Percentiles rank a stretch among this genome's conserved stretches.
Conservation (phyloP, 2,888 invertebrate species). For the Pyrgus malvae region DNA sequence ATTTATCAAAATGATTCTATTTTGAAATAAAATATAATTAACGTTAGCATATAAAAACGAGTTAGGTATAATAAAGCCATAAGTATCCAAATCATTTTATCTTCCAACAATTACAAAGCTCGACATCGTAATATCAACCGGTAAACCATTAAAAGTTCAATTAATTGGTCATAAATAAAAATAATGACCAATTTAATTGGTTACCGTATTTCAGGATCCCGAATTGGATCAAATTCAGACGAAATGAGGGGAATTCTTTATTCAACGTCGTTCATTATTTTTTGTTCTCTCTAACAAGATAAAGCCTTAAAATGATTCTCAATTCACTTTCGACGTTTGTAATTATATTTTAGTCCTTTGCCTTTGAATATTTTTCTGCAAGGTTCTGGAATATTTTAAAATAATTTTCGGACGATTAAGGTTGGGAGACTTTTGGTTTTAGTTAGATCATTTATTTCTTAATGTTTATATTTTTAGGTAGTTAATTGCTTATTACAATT, state of each 20-base stretch:
- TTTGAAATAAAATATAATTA: no score
- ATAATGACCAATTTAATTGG: slow-evolving; percentile 27
- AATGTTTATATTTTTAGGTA: no score
- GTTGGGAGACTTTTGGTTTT: no score
- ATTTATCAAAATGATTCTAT: no score
- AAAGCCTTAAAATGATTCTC: slow-evolving; percentile 14
- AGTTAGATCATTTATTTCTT: no score
- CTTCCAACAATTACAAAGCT: slow-evolving; percentile 14
- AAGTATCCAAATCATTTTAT: slow-evolving; percentile 7
- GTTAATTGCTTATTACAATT: no score
- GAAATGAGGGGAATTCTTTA: slow-evolving; percentile 18
- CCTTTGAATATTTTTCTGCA: background rate
- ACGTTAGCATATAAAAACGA: no score
- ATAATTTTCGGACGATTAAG: background rate
- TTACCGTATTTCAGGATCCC: slow-evolving; percentile 15
- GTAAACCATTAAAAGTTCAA: slow-evolving; percentile 22
- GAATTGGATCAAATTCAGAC: slow-evolving; percentile 24
- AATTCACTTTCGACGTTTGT: slow-evolving; percentile 18
- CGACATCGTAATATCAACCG: slow-evolving; percentile 9
- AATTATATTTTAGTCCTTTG: slow-evolving; percentile 13
- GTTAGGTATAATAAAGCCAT: background rate
- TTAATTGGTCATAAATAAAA: slow-evolving; percentile 27
- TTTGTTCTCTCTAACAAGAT: slow-evolving; percentile 19
- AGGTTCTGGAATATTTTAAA: background rate
- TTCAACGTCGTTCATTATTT: slow-evolving; percentile 22